Percentiles rank a stretch among this genome's conserved stretches.
These are phyloP conservation scores for Aspidiotus rigidus DNA, from an alignment of 2,888 invertebrate genomes.

Conservation along the genomic window DNA sequence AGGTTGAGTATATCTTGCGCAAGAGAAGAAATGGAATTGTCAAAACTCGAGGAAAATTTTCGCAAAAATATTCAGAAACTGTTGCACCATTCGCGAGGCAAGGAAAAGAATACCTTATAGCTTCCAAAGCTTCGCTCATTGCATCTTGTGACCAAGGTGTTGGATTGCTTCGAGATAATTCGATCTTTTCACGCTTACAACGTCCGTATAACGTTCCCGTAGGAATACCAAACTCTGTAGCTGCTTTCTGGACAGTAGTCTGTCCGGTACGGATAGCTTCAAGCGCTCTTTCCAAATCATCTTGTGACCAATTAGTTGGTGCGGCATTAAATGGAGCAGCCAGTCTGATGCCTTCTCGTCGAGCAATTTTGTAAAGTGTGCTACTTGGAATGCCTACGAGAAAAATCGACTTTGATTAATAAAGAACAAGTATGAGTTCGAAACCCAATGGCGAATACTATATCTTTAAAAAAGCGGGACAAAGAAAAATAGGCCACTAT, in stretches of 20 bases:
- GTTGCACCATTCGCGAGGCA: too few relatives aligned
- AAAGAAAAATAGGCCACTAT: background rate
- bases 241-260: conserved; percentile 75
- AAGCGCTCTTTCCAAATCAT: conserved; percentile 71
- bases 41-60: background rate
- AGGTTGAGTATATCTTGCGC: too few relatives aligned
- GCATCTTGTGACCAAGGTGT: conserved; percentile 91
- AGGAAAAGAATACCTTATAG: conserved; percentile 59
- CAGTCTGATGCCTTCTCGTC: conserved; percentile 77
- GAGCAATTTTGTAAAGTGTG: conserved; percentile 82
- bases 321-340: conserved; percentile 86
- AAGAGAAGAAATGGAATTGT: too few relatives aligned
- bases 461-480: background rate
- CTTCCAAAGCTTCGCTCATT: conserved; percentile 81
- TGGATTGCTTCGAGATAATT: conserved; percentile 77
- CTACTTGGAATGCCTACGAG: conserved; percentile 70
- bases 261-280: conserved; percentile 69
- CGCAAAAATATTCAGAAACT: background rate
- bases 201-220: conserved; percentile 80
- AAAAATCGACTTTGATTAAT: background rate
- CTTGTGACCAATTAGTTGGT: conserved; percentile 77
- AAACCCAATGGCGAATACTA: too few relatives aligned
- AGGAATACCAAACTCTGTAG: conserved; percentile 77
- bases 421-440: too few relatives aligned
- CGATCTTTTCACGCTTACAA: conserved; percentile 82